Base-by-base conservation (phyloP, 2,797 vertebrate genomes). In the Halcyon chelicuti region DNA sequence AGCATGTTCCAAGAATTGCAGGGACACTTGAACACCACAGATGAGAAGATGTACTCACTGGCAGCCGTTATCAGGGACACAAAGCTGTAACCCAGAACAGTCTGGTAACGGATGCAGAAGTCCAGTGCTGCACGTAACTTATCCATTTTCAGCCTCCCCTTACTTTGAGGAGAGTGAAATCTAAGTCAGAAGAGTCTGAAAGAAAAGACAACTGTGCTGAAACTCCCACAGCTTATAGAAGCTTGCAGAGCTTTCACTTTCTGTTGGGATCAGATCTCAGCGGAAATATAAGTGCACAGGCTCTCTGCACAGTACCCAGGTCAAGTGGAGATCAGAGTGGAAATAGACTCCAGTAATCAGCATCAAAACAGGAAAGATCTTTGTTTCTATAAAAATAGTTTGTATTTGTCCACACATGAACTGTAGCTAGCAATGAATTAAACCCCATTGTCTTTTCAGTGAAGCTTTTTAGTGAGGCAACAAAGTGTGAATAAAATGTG, bases 11-110 rank as follows among this genome's bases (percentile, higher is more conserved):
- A 91, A 9, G 96, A 88, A 18, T 90, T 98, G 97, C 99, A 99
- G 21, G 99, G 99, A 73, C 99, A 99, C 31, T 51, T 92, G 96
- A 99, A 99, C 7, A 98, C 97, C 25, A 51, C 93, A 0, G 62
- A 8, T 0, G 98, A 99, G 92, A 99, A 99, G 46, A 98, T 42
- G 20, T 97, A 96, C 93, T 99, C 98, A 0, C 97, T 97, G 11
- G 97, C 97, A 4, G 94, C 98, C 0, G 98, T 99, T 88, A 99
- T 35, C 63, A 99, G 88, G 14, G 98, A 98, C 25, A 99, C 78
- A 1, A 86, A 4, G 15, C 98, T 96, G 7, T 96, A 98, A 11
- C 98, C 70, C 18, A 99, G 40, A 21, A 71, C 22, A 5, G 29
- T 87, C 83, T 96, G 94, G 54, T 97, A 77, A 21, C 78, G 94